Evolutionary conservation across 2,113 vertebrate genomes (phyloP), one percentile per base, ranked within the genome.

Genomic region (Coracopsis vasa): DNA sequence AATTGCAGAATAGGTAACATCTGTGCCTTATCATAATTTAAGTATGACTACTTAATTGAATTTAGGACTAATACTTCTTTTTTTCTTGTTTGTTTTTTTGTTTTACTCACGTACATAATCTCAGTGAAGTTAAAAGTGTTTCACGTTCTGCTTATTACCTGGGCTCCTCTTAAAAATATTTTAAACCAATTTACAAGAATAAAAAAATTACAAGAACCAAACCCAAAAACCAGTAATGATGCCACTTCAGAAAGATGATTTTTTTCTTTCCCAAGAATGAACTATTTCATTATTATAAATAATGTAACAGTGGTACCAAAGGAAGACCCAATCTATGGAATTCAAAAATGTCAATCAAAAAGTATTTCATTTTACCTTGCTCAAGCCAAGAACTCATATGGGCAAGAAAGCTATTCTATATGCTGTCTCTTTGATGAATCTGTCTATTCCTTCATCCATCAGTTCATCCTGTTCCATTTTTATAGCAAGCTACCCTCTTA

Each of bases 401-500:
- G 66, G 25, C 39, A 92, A 88, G 65, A 90, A 27, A 95, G 53
- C 25, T 92, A 80, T 62, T 92, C 48, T 88, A 16, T n/a, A 42
- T 28, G 18, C n/a, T 88, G 35, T 73, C 50, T 94, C 56, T 92
- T 53, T 93, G 50, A 82, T 61, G 6, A 85, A 88, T 91, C 80
- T 86, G 56, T 71, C 84, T 45, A 39, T 62, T 85, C 85, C 35
- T 82, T 21, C 74, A 81, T 70, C 77, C 80, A 93, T 61, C 58
- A 81, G 81, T 91, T 91, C 53, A 15, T 80, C 48, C 88, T 84
- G 37, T 39, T 80, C 65, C 33, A 89, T 94, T 94, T 78, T 70
- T 39, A 96, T 67, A 95, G 45, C 47, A 86, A 96, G 39, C 58
- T 95, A 96, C 50, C 48, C 19, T 91, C 86, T 88, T 62, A 91